Evolutionary conservation across 1,140 invertebrate species (phyloP), one percentile per base, ranked within the genome.

Genomic region (Pseudomyrmex flavicornis): DNA sequence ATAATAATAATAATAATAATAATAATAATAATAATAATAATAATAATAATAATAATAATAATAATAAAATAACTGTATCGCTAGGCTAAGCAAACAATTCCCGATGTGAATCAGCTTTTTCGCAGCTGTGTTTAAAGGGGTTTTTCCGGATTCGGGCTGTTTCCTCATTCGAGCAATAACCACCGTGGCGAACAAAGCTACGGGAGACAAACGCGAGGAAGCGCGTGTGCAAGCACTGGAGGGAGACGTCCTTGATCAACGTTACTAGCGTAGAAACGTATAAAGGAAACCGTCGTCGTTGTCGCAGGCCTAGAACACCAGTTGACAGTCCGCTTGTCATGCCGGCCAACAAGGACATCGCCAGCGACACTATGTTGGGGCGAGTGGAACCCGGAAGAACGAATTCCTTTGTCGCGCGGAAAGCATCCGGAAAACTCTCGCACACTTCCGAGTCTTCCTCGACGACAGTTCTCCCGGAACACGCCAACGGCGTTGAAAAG

Each of bases 251-350:
- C 88, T 90, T 89, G 89, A 50, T 85, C 17, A 17, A 54, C 17
- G 61, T 52, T 22, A 10, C 44, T 8, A 59, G 35, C 35, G 63
- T 83, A 77, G 75, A 91, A 91, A 91, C 87, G 84, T 94, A 94
- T 94, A 94, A 94, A 94, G 91, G 92, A 93, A 93, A 92, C 90
- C 85, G 89, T 86, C 59, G 82, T 88, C 84, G 88, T 89, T 77
- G 84, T 73, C 65, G 59, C 62, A 84, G 83, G 84, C 83, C 54
- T 91, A 94, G 90, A 93, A 83, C 84, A 70, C 75, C 61, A 48
- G 61, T 66, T 82, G 62, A 35, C 73, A 77, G 73, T 89, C 63
- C 75, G 44, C 46, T 52, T 82, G 83, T 58, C 44, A 94, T 94
- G 93, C 94, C 93, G 52, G 86, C 88, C 2, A 92, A 93, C 88